Percentiles rank a stretch among this genome's conserved stretches.
Evolutionary conservation across 2,113 vertebrate genomes (phyloP).

Genomic region (Gymnogyps californianus): DNA sequence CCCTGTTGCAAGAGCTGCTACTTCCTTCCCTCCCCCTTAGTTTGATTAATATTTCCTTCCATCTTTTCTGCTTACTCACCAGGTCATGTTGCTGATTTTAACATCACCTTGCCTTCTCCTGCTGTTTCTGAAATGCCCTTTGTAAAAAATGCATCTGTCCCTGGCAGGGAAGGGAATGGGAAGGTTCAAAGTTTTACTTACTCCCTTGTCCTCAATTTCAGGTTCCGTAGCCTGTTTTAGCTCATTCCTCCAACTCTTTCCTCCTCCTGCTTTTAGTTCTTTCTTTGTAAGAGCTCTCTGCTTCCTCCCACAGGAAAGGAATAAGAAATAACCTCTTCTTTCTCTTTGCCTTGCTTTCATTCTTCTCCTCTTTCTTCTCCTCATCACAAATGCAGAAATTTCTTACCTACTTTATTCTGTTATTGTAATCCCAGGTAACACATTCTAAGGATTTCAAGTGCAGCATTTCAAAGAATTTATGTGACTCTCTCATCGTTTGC

Average conservation of each 20-base stretch:
- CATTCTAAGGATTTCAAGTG: background rate
- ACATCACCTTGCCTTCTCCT: background rate
- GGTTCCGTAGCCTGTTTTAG: background rate
- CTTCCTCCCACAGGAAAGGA: background rate
- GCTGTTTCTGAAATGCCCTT: background rate
- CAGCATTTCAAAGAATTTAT: background rate
- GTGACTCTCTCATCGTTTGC: background rate
- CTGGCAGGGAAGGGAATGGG: background rate
- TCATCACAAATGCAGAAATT: background rate
- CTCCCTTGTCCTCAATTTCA: background rate
- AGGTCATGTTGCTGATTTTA: background rate
- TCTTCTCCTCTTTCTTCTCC: background rate
- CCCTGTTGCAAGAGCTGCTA: background rate
- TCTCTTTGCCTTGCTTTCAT: background rate
- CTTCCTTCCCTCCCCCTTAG: background rate
- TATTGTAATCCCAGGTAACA: background rate
- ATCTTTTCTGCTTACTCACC: background rate
- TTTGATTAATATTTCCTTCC: background rate
- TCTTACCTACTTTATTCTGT: background rate
- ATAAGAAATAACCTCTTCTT: background rate
- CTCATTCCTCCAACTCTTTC: background rate
- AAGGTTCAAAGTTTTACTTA: background rate
- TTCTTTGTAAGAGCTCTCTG: background rate
- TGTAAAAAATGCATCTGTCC: background rate
- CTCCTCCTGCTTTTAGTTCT: background rate